Base-by-base conservation (phyloP, 2,888 invertebrate genomes). In the Drosophila tanythrix region DNA sequence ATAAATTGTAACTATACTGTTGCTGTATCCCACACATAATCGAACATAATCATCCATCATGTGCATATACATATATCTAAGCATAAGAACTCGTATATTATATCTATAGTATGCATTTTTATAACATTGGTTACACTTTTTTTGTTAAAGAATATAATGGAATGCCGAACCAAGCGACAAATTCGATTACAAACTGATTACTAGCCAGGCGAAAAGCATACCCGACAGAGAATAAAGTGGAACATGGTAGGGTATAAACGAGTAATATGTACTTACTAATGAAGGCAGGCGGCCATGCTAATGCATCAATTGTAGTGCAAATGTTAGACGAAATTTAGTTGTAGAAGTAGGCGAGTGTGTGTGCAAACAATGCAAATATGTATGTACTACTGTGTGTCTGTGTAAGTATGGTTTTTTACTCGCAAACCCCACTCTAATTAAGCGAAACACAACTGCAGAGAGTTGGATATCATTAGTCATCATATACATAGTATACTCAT, bases 291-390 rank as follows among this genome's bases (percentile, higher is more conserved):
- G 21, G 27, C 55, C 70, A 63, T 52, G 71, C 74, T 13, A 27
- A 71, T 58, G 38, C 36, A 78, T 57, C 63, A 52, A 72, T 66
- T 65, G 79, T 88, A 84, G 88, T 79, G 81, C 83, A 85, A 85
- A 83, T 83, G 76, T 81, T 85, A 85, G 67, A 72, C 61, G 60
- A 82, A 87, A 82, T 79, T 79, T 76, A 70, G 76, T 43, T 56
- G 73, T 78, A 78, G 77, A 58, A 51, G 70, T 81, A 76, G 82
- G 60, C 75, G 58, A 27, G 62, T 57, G 62, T 67, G 57, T 51
- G 51, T 58, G 59, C 48, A 52, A 33, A 38, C 48, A 73, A 60
- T 61, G 31, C 61, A 58, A 33, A 8, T 46, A 46, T 56, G 36
- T 58, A 63, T 48, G 50, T 70, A 59, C 29, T 51, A 15, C 33